Conservation (phyloP, 2,113 vertebrate genomes). For the Nannospalax galili region DNA sequence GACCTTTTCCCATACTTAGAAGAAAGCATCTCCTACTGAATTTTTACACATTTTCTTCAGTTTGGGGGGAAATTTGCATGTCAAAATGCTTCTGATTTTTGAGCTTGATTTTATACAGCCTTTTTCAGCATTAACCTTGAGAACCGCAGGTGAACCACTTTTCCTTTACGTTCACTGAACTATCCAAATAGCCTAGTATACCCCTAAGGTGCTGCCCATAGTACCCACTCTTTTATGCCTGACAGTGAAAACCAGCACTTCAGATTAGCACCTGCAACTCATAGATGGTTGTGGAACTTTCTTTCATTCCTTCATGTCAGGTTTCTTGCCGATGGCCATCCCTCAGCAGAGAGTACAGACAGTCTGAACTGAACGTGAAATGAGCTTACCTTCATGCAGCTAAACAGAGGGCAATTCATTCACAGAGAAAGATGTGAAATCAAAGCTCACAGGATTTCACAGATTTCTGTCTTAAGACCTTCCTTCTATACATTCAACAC, state of each 20-base stretch:
- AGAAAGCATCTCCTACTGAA: neutral
- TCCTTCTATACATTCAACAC: neutral
- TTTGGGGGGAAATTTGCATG: neutral
- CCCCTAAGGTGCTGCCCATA: no score
- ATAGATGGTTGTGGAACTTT: neutral
- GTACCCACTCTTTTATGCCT: neutral
- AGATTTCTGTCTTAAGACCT: neutral
- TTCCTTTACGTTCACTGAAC: neutral
- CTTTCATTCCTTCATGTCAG: neutral
- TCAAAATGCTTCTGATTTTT: neutral
- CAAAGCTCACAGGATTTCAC: neutral
- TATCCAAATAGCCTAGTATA: neutral
- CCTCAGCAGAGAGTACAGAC: neutral
- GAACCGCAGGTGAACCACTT: neutral
- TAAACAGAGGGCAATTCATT: neutral
- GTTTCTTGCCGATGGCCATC: neutral
- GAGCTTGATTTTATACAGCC: neutral
- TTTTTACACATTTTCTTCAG: neutral
- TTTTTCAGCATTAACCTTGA: neutral
- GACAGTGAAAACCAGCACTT: neutral
- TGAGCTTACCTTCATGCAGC: neutral
- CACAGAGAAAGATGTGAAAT: neutral
- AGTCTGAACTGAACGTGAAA: neutral
- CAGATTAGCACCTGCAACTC: neutral
- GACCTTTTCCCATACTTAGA: neutral